Evolutionary conservation across 2,888 invertebrate species (phyloP), one percentile per base, ranked within the genome.

Genomic region (Sinohyriopsis cumingii): DNA sequence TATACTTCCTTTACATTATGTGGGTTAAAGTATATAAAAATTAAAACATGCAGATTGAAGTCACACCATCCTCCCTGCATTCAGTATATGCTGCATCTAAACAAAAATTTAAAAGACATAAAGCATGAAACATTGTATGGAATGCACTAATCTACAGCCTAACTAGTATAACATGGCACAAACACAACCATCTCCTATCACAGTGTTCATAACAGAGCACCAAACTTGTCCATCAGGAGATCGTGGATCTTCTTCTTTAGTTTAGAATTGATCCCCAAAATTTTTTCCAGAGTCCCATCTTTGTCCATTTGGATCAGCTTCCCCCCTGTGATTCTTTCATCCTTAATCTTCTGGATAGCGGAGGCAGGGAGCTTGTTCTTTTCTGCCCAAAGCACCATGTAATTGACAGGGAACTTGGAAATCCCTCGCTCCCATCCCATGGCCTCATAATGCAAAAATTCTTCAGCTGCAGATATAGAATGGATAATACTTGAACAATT

Each of bases 331-430:
- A 78, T 63, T 55, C 68, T 65, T 64, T 75, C 67, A 18, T 68
- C 18, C 56, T 61, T 70, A 19, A 80, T 73, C 22, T 71, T 69
- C n/a, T 72, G 70, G 20, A 67, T 72, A 53, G 76, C 56, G 9
- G 56, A 56, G 55, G 56, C 20, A 22, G 73, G 70, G n/a, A 80
- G 68, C 33, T 68, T 67, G 59, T 78, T 76, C 55, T 73, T 78
- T 53, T 69, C 65, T 24, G 76, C 78, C 80, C 80, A 80, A 68
- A 71, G 66, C 60, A 76, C 63, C 76, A 80, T 75, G 64, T 72
- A 78, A 56, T 63, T 60, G 25, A 70, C 62, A 53, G 80, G 77
- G 61, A 69, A 80, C 59, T 68, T 59, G 18, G 54, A 61, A 22
- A 80, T 69, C 18, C 76, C 70, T 59, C 75, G 53, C 18, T 70